Evolutionary conservation across 2,888 invertebrate species (phyloP).

Genomic region (Orthosia gothica): DNA sequence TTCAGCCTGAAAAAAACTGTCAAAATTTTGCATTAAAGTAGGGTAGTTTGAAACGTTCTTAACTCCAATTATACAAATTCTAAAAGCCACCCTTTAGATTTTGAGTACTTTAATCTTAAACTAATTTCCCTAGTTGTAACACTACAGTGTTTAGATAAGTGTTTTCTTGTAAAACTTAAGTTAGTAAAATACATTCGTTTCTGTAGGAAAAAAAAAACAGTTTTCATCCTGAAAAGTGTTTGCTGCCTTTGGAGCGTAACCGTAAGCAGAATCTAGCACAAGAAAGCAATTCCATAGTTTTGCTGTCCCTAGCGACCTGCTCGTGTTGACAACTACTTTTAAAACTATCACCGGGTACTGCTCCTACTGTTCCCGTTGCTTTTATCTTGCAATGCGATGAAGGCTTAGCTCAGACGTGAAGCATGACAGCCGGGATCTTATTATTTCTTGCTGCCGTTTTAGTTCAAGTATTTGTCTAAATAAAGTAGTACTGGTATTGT

Average conservation of each 20-base stretch:
- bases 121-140: too few species aligned
- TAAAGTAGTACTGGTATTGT: too few species aligned
- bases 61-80: too few species aligned
- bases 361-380: constrained; percentile 48
- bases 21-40: too few species aligned
- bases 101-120: too few species aligned
- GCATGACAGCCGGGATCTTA: constrained; percentile 47
- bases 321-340: constrained; percentile 59
- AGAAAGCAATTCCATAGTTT: constrained; percentile 23
- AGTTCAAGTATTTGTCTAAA: neutral
- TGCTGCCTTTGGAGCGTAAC: neutral
- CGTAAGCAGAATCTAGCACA: neutral
- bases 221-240: neutral
- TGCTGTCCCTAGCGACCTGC: constrained; percentile 6
- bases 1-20: too few species aligned
- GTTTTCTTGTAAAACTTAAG: too few species aligned
- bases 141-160: too few species aligned
- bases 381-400: constrained; percentile 57
- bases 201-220: too few species aligned
- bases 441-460: constrained; percentile 40
- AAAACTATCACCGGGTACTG: constrained; percentile 69
- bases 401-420: constrained; percentile 54
- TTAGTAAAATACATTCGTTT: neutral
- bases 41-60: too few species aligned
- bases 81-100: too few species aligned